Conservation (phyloP, 2,888 invertebrate genomes). For the Hofmannophila pseudospretella region DNA sequence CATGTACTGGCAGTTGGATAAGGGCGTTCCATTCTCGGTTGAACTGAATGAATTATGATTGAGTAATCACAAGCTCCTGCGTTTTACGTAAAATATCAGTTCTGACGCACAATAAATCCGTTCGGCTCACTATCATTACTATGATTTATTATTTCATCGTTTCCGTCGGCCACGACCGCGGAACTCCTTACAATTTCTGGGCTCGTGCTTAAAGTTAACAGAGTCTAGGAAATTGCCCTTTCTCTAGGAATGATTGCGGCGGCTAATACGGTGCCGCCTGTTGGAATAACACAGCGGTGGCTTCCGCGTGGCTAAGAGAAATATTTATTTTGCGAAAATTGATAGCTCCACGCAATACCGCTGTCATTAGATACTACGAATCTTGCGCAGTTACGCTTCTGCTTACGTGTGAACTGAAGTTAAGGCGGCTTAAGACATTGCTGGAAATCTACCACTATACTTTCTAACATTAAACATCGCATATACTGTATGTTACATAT, state of each 20-base stretch:
- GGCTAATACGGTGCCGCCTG: slow-evolving; percentile 54
- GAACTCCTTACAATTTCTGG: slow-evolving; percentile 51
- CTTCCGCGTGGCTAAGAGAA: slow-evolving; percentile 64
- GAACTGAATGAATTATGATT: slow-evolving; percentile 7
- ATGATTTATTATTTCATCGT: slow-evolving; percentile 63
- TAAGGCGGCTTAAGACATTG: no score
- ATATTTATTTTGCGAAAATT: slow-evolving; percentile 68
- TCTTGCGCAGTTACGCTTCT: slow-evolving; percentile 14
- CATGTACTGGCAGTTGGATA: not conserved
- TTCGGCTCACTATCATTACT: slow-evolving; percentile 42
- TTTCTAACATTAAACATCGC: not conserved
- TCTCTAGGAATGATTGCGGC: slow-evolving; percentile 59
- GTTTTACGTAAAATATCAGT: slow-evolving; percentile 10
- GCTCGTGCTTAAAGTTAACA: slow-evolving; percentile 61
- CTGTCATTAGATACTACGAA: slow-evolving; percentile 39
- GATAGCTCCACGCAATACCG: slow-evolving; percentile 43
- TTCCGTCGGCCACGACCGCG: slow-evolving; percentile 50
- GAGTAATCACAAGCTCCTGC: slow-evolving; percentile 12
- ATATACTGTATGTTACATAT: no score
- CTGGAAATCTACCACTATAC: not conserved
- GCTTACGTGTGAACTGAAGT: not conserved
- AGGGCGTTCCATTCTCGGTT: not conserved
- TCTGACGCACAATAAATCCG: slow-evolving; percentile 28
- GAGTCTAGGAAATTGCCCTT: slow-evolving; percentile 65
- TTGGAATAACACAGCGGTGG: slow-evolving; percentile 57